Evolutionary conservation across 2,113 vertebrate genomes (phyloP), one percentile per base, ranked within the genome.

Genomic region (Zonotrichia leucophrys): DNA sequence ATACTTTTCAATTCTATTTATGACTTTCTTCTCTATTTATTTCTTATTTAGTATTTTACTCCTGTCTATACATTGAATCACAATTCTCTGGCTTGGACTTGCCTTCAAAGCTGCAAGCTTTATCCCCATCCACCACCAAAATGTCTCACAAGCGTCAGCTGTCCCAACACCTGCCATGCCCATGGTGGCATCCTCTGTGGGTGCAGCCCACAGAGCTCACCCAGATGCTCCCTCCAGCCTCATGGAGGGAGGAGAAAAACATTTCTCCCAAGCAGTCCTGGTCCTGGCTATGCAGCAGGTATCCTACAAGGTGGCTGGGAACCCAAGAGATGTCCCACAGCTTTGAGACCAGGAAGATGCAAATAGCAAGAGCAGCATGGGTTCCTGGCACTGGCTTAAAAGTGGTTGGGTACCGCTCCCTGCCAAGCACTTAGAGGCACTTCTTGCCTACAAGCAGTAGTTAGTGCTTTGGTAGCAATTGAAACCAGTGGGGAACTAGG

Each of bases 1-100:
- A 91, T 73, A 73, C 49, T 55, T 88, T 96, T 76, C 63, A 69
- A n/a, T 21, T 77, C 90, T 94, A 92, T 92, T 95, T 96, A 96
- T 95, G 82, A 83, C 90, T 92, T 88, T 74, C 75, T 92, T 83
- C 59, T 92, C 90, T 96, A 95, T 95, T 95, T 95, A 95, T 95
- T 94, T 91, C 84, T 87, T 86, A 89, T 42, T 85, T 83, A 83
- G 84, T 69, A 72, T 67, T 92, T 95, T 77, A 87, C 81, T 91
- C 69, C 81, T 60, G 60, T 52, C 77, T 83, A 17, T 37, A 56
- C 46, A 20, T 49, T 44, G 67, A 83, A 35, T 69, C 20, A 33
- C 1, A 7, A 42, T 70, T 60, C 39, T 72, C 64, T 77, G 55
- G 53, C 72, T 87, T 33, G n/a, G 53, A 39, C 20, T 83, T 63